These are phyloP conservation scores for Chrysaora quinquecirrha DNA, from an alignment of 30 jellyfish, hydroid and myxozoan species.

Conservation along the genomic window DNA sequence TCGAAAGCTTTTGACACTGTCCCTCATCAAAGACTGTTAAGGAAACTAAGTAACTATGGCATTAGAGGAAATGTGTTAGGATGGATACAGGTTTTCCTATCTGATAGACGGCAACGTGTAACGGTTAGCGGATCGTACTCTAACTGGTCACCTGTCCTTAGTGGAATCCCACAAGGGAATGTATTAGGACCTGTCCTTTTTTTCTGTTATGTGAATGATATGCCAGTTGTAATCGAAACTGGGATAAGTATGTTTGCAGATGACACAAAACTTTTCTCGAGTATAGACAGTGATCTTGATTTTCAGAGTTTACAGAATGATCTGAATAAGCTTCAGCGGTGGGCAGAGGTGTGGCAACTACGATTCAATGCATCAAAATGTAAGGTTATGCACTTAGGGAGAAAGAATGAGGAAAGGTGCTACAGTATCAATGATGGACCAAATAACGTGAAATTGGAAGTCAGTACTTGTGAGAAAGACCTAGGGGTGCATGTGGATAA, in stretches of 20 bases:
- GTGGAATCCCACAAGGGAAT: too few species aligned
- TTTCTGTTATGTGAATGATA: too few species aligned
- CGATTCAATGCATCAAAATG: slow-evolving; percentile 25
- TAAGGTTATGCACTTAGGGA: slow-evolving; percentile 12
- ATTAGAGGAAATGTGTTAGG: neutral
- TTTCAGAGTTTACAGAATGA: slow-evolving; percentile 25
- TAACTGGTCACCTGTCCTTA: too few species aligned
- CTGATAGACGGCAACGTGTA: too few species aligned
- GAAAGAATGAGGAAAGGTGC: slow-evolving; percentile 8
- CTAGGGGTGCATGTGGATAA: slow-evolving; percentile 38
- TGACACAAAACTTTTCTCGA: slow-evolving; percentile 25
- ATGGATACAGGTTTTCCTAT: too few species aligned
- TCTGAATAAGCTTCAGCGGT: slow-evolving; percentile 22
- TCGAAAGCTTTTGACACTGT: neutral
- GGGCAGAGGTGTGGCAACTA: slow-evolving; percentile 33
- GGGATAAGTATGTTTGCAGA: slow-evolving; percentile 44
- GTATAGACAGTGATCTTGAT: slow-evolving; percentile 16
- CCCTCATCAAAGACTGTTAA: slow-evolving; percentile 16
- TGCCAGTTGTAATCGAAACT: slow-evolving; percentile 24
- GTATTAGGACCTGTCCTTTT: too few species aligned
- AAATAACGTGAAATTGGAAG: slow-evolving; percentile 13
- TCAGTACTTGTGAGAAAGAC: slow-evolving; percentile 19
- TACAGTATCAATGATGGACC: slow-evolving; percentile 3
- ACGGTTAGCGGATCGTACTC: too few species aligned
- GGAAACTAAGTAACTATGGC: slow-evolving; percentile 4